Percentiles rank a stretch among this genome's conserved stretches.
These are phyloP conservation scores for Perca flavescens DNA, from an alignment of 2,113 vertebrate genomes.

Conservation along the genomic window DNA sequence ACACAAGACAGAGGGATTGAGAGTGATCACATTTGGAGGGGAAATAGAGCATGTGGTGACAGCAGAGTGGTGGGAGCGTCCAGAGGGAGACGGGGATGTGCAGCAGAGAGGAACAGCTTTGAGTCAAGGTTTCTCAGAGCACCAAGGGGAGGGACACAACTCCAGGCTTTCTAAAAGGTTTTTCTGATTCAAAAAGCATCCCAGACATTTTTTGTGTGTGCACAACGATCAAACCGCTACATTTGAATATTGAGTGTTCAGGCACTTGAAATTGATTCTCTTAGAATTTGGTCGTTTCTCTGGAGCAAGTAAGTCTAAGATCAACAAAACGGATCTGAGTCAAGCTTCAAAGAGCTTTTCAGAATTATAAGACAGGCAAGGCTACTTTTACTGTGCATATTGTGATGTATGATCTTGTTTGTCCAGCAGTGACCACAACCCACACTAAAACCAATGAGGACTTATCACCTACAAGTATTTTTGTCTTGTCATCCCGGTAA, in stretches of 20 bases:
- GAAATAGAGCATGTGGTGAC: slow-evolving; percentile 74
- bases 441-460: neutral
- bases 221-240: neutral
- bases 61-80: slow-evolving; percentile 61
- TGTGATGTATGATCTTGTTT: slow-evolving; percentile 1
- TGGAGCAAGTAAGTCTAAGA: neutral
- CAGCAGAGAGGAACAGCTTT: slow-evolving; percentile 70
- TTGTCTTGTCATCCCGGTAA: slow-evolving; percentile 1
- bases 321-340: neutral
- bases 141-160: slow-evolving; percentile 34
- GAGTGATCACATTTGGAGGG: slow-evolving; percentile 70
- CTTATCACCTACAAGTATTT: slow-evolving; percentile 12
- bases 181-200: slow-evolving; percentile 39
- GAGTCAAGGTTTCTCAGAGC: slow-evolving; percentile 58
- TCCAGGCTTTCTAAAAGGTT: slow-evolving; percentile 41
- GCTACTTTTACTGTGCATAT: slow-evolving; percentile 1
- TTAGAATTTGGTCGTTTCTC: neutral
- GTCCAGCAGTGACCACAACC: neutral
- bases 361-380: neutral
- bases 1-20: slow-evolving; percentile 56
- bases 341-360: slow-evolving; percentile 9
- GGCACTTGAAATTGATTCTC: slow-evolving; percentile 10
- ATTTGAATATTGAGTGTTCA: neutral
- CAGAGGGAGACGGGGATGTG: slow-evolving; percentile 68
- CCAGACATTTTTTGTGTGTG: neutral